Evolutionary conservation across 2,797 vertebrate genomes (phyloP).

Genomic region (Channa striata): DNA sequence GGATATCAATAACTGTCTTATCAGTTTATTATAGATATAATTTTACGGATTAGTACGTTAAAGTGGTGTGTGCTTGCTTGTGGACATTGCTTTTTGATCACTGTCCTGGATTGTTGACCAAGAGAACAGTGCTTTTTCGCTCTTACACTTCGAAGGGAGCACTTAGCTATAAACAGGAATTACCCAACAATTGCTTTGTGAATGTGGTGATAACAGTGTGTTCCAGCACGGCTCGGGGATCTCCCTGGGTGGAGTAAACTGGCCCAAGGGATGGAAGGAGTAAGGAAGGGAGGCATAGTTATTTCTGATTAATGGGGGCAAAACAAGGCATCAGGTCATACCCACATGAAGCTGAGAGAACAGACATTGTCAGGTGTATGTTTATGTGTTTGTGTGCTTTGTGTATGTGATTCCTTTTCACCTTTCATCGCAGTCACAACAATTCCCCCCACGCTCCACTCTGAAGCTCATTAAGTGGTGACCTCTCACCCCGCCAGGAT

Average conservation of each 20-base stretch:
- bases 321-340: slow-evolving; percentile 74
- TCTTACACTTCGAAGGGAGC: slow-evolving; percentile 84
- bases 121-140: slow-evolving; percentile 68
- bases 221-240: slow-evolving; percentile 89
- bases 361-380: slow-evolving; percentile 27
- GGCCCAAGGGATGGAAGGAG: slow-evolving; percentile 52
- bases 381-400: slow-evolving; percentile 51
- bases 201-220: slow-evolving; percentile 94
- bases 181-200: slow-evolving; percentile 94
- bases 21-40: slow-evolving; percentile 8
- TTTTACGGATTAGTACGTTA: slow-evolving; percentile 5
- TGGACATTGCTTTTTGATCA: slow-evolving; percentile 42
- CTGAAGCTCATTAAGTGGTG: slow-evolving; percentile 74
- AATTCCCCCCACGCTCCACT: slow-evolving; percentile 29
- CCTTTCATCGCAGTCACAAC: slow-evolving; percentile 67
- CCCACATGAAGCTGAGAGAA: slow-evolving; percentile 34
- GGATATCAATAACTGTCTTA: slow-evolving; percentile 6
- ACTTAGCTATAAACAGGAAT: slow-evolving; percentile 92
- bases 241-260: slow-evolving; percentile 82
- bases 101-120: slow-evolving; percentile 80
- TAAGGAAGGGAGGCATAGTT: slow-evolving; percentile 67
- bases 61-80: slow-evolving; percentile 22
- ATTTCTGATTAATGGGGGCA: slow-evolving; percentile 82
- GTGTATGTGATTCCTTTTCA: slow-evolving; percentile 58
- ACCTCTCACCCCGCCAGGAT: slow-evolving; percentile 68